A percentile compares a stretch with the other conserved stretches of the same genome.
phyloP scores from a whole-genome alignment of 2,797 vertebrate genomes.

The Jordanella pulchra region DNA sequence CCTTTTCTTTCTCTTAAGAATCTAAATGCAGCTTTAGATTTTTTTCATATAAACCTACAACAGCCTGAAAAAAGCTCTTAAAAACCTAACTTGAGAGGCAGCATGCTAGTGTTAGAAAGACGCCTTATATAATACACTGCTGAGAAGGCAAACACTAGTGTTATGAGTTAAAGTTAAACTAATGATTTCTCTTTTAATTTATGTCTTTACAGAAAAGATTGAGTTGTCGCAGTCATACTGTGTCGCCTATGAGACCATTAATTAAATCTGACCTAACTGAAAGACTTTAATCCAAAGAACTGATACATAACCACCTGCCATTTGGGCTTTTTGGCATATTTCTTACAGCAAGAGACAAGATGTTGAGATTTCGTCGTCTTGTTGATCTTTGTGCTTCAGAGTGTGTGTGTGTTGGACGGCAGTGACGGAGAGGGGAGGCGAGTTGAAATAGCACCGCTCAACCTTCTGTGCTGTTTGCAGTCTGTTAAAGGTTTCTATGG shows the following conservation, averaged over 20 bases:
- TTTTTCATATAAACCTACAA: not conserved
- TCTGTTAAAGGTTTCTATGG: slow-evolving; percentile 70
- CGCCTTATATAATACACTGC: not conserved
- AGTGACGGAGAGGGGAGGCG: slow-evolving; percentile 23
- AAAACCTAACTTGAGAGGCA: not conserved
- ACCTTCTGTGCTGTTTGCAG: slow-evolving; percentile 62
- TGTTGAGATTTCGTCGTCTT: slow-evolving; percentile 13
- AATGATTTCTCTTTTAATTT: not conserved
- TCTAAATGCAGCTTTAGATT: not conserved
- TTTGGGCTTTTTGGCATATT: slow-evolving; percentile 18
- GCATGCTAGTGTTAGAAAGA: not conserved
- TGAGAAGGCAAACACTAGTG: not conserved
- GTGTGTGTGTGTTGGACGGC: slow-evolving; percentile 30
- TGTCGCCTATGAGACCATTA: not conserved
- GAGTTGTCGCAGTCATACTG: not conserved
- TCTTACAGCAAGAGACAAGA: slow-evolving; percentile 5
- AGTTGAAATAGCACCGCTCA: slow-evolving; percentile 56
- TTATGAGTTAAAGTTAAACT: not conserved
- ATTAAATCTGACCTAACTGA: slow-evolving; percentile 6
- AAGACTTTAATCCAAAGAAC: slow-evolving; percentile 8
- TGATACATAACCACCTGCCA: not conserved
- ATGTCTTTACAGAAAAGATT: not conserved
- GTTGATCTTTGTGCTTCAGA: slow-evolving; percentile 28
- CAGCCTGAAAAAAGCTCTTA: too few relatives aligned
- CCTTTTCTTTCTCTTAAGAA: not conserved